Base-by-base conservation (phyloP, 2,888 invertebrate genomes). In the Himalopsyche kuldschensis region DNA sequence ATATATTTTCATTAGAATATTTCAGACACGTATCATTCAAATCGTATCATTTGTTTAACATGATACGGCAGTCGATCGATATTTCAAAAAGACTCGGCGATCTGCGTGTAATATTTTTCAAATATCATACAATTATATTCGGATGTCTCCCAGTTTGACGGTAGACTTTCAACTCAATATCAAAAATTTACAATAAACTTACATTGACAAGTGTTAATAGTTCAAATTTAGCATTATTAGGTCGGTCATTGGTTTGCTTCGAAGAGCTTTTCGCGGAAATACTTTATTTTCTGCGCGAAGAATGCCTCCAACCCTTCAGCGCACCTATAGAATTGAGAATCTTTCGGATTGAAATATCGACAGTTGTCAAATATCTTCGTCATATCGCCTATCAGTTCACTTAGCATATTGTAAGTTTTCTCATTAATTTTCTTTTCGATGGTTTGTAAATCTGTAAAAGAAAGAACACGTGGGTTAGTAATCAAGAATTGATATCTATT, bases 281-380 rank as follows among this genome's bases (percentile, higher is more conserved):
- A 94, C 91, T 96, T 96, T 87, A 98, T 96, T 93, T 97, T 97
- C 91, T 97, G 96, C 89, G 97, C 97, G 93, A 99, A 99, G 90
- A 96, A 98, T 85, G 96, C 96, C 92, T 99, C 99, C 86, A 99
- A 93, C 81, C 96, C 95, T 90, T 98, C 98, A 30, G 99, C 99
- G 92, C 98, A 98, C 88, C 98, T 96, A 91, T 97, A 98, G 91
- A 98, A 98, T 85, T 97, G 96, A 24, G 98, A 97, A 90, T 98
- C 98, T 89, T 96, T 96, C 84, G 98, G 97, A 91, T 99, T 99
- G 91, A 98, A 99, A 89, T 97, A 97, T 87, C 99, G 96, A 93
- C 99, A 99, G 91, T 99, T 99, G 92, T 99, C 98, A 91, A 99
- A 99, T 89, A 99, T 98, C 91, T 98, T 97, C 86, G 97, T 98